Conservation (phyloP, 2,797 vertebrate genomes). For the Bradypodion pumilum region DNA sequence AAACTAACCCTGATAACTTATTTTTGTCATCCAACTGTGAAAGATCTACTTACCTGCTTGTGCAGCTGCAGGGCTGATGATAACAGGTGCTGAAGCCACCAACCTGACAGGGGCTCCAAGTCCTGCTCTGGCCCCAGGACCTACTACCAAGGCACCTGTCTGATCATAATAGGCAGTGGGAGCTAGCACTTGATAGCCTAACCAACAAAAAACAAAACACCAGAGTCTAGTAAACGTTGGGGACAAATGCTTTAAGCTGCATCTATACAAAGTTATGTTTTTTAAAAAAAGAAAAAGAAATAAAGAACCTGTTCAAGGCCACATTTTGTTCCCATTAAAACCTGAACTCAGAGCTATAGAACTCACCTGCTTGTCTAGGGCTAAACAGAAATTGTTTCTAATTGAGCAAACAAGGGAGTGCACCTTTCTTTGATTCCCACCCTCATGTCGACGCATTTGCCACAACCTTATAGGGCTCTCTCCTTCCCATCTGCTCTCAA, state of each 20-base stretch:
- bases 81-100: constrained; percentile 91
- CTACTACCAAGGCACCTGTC: constrained; percentile 94
- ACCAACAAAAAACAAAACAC: constrained; percentile 40
- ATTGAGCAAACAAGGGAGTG: not conserved
- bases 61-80: constrained; percentile 95
- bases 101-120: constrained; percentile 92
- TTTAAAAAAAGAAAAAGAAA: not conserved
- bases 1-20: not conserved
- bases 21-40: not conserved
- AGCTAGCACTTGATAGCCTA: constrained; percentile 96
- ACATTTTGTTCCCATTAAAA: not conserved
- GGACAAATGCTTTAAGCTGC: not conserved
- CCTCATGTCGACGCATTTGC: not conserved
- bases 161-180: constrained; percentile 98
- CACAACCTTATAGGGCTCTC: not conserved
- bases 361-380: not conserved
- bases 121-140: constrained; percentile 90
- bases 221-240: not conserved
- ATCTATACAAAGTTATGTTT: not conserved
- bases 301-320: not conserved
- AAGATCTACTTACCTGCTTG: constrained; percentile 86
- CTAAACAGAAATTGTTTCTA: not conserved
- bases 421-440: not conserved
- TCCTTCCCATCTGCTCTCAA: not conserved
- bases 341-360: not conserved